Conservation (phyloP, 2,888 invertebrate species). For the Neria commutata region DNA sequence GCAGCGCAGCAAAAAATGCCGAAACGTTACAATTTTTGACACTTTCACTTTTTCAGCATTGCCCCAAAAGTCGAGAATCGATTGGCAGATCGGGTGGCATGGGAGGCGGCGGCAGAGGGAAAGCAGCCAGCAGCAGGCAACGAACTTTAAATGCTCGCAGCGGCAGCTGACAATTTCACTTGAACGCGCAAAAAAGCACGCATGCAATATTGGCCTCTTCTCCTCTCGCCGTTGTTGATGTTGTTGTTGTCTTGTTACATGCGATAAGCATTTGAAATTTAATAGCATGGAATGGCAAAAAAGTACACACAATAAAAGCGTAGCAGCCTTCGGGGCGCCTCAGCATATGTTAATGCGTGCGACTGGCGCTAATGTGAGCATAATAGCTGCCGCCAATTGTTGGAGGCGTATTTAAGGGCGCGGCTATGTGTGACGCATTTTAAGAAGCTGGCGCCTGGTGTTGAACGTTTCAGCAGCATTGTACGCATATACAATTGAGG, state of each 20-base stretch:
- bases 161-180: conserved; percentile 2
- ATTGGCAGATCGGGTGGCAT: too few species aligned
- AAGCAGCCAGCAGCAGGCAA: too few species aligned
- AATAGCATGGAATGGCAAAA: conserved; percentile 1
- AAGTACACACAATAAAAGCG: neutral
- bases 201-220: conserved; percentile 6
- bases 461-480: too few species aligned
- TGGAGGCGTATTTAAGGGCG: conserved; percentile 1
- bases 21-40: conserved; percentile 14
- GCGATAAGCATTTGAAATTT: conserved; percentile 20
- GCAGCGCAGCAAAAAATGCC: neutral
- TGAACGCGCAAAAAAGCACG: conserved; percentile 10
- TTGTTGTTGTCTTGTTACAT: neutral
- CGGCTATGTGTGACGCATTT: conserved; percentile 5
- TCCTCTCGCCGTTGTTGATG: neutral
- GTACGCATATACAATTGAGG: too few species aligned
- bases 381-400: conserved; percentile 27
- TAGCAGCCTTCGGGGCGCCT: conserved; percentile 16
- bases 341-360: conserved; percentile 1
- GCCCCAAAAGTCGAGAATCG: neutral
- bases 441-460: too few species aligned
- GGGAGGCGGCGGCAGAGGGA: neutral
- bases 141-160: neutral
- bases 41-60: conserved; percentile 11
- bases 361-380: conserved; percentile 13